These are phyloP conservation scores for Eueides isabella DNA, from an alignment of 1,140 invertebrate species.

Conservation along the genomic window DNA sequence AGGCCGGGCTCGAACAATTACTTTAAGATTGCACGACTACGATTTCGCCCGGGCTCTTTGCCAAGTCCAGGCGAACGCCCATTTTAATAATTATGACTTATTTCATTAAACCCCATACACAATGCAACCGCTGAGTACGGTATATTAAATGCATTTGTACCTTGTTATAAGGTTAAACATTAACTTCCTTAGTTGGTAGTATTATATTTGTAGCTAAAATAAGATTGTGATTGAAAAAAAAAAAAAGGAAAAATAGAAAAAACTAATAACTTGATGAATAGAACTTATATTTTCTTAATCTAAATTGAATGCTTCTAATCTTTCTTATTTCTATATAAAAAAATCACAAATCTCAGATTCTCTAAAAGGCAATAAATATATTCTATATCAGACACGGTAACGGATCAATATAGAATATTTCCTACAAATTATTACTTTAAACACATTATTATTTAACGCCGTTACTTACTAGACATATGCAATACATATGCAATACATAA, in stretches of 20 bases:
- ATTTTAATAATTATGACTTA: constrained; percentile 71
- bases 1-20: constrained; percentile 62
- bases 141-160: constrained; percentile 35
- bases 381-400: too few species aligned
- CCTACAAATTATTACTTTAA: too few species aligned
- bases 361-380: too few species aligned
- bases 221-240: not conserved
- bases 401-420: too few species aligned
- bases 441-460: too few species aligned
- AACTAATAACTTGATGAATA: too few species aligned
- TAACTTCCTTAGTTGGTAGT: not conserved
- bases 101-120: constrained; percentile 48
- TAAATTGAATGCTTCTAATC: too few species aligned
- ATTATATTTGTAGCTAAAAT: not conserved
- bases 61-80: constrained; percentile 55
- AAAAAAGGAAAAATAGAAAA: not conserved
- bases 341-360: too few species aligned
- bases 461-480: too few species aligned
- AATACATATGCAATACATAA: too few species aligned
- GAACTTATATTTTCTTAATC: too few species aligned
- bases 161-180: constrained; percentile 21
- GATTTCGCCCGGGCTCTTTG: constrained; percentile 61
- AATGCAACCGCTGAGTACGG: constrained; percentile 33
- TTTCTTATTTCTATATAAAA: too few species aligned
- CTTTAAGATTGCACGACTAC: constrained; percentile 65